Conservation (phyloP, 2,888 invertebrate genomes). For the Hermaeophaga mercurialis region DNA sequence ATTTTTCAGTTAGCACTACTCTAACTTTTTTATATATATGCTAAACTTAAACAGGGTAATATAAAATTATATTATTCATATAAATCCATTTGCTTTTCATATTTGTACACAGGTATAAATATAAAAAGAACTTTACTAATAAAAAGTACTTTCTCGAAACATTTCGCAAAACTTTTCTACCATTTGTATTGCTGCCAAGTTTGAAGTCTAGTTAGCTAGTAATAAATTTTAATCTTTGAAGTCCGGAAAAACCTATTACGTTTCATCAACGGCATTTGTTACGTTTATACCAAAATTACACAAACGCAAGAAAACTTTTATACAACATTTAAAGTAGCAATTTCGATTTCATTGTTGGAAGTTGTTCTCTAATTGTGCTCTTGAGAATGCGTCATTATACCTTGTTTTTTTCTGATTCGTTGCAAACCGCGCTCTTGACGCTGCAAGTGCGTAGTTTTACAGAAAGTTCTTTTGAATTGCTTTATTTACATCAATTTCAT, state of each 20-base stretch:
- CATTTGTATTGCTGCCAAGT: constrained; percentile 1
- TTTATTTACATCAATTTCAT: background rate
- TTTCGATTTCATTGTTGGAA: constrained; percentile 15
- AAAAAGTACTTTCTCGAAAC: background rate
- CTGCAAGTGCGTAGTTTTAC: background rate
- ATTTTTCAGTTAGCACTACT: no score
- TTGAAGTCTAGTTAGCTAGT: background rate
- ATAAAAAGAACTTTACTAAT: background rate
- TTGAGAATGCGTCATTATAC: constrained; percentile 2
- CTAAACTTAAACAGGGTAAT: no score
- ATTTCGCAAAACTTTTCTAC: background rate
- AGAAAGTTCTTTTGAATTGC: constrained; percentile 1
- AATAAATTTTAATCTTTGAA: constrained; percentile 13
- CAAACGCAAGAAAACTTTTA: constrained; percentile 5
- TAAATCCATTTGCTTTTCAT: no score
- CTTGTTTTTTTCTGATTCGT: background rate
- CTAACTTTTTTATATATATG: no score
- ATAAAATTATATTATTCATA: no score
- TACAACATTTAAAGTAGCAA: constrained; percentile 12
- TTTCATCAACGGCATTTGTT: constrained; percentile 10
- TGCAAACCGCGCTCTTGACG: constrained; percentile 5
- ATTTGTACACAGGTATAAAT: background rate
- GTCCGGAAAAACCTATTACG: constrained; percentile 5
- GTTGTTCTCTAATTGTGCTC: constrained; percentile 14
- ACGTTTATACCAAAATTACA: constrained; percentile 6